These are phyloP conservation scores for Coenobita brevimanus DNA, from an alignment of 1,140 invertebrate species.

Conservation along the genomic window DNA sequence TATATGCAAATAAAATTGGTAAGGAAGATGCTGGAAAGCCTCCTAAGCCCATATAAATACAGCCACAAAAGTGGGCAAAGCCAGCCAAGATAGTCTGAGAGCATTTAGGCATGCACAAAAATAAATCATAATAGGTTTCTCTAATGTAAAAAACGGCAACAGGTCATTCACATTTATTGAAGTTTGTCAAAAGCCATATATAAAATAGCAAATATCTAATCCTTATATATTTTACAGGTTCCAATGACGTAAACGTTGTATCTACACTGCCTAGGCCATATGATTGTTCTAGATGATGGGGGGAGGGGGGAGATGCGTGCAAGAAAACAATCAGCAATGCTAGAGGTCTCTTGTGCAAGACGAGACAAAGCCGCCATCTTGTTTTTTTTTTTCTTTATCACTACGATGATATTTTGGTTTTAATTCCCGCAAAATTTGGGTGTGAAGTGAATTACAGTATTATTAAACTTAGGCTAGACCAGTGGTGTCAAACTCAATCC, in stretches of 20 bases:
- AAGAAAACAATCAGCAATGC: slow-evolving; percentile 38
- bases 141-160: slow-evolving; percentile 54
- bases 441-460: too few relatives aligned
- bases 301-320: slow-evolving; percentile 44
- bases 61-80: neutral
- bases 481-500: too few relatives aligned
- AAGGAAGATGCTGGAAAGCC: too few relatives aligned
- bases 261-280: slow-evolving; percentile 63
- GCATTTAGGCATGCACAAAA: slow-evolving; percentile 12
- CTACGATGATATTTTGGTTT: too few relatives aligned
- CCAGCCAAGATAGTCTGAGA: neutral
- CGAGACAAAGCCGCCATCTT: too few relatives aligned
- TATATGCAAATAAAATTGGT: too few relatives aligned
- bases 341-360: too few relatives aligned
- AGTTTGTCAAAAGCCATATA: slow-evolving; percentile 65
- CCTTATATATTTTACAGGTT: slow-evolving; percentile 58
- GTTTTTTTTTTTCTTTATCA: too few relatives aligned
- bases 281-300: slow-evolving; percentile 49
- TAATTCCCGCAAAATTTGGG: too few relatives aligned
- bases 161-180: slow-evolving; percentile 65
- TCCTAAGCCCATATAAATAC: too few relatives aligned
- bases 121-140: slow-evolving; percentile 24
- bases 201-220: slow-evolving; percentile 67
- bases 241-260: slow-evolving; percentile 40
- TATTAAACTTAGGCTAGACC: too few relatives aligned